Evolutionary conservation across 1,140 invertebrate genomes (phyloP), one percentile per base, ranked within the genome.

Genomic region (Polypedilum pembai): DNA sequence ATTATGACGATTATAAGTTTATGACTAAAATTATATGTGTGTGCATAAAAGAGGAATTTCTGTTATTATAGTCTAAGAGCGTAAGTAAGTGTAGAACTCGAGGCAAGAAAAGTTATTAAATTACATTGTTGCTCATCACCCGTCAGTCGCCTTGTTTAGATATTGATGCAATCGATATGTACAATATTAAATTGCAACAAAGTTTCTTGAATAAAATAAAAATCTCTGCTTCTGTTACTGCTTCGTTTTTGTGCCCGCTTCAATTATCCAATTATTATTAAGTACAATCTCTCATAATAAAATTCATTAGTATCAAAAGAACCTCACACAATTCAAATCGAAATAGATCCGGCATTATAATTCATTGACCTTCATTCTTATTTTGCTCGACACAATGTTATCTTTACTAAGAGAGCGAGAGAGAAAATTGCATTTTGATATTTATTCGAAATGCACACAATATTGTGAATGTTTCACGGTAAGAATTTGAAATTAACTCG

Each of bases 171-270:
- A 56, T 56, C n/a, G 45, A 56, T 56, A 56, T 10, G 45, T 12
- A n/a, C n/a, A n/a, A n/a, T n/a, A 56, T 56, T 56, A n/a, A 56
- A 56, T 56, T 56, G 45, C 45, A 56, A 56, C 45, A 56, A 56
- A n/a, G 45, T 56, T 56, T 56, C 12, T n/a, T 4, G 15, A 56
- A 33, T 33, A 33, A 33, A 33, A n/a, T n/a, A n/a, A 33, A 33
- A 33, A 33, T 33, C 24, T 33, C 24, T 33, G 24, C 24, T 33
- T 33, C 24, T 33, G 24, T 33, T 1, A 33, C n/a, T 33, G 24
- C 24, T 33, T 33, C 5, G 24, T 3, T 5, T 33, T 33, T 33
- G 24, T 33, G 24, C 24, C 24, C 24, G 24, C 24, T 33, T 33
- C 24, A 33, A 33, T 33, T 33, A 33, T 1, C 5, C 24, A 33